Evolutionary conservation across 2,888 invertebrate genomes (phyloP).

Genomic region (Acrocera orbiculus): DNA sequence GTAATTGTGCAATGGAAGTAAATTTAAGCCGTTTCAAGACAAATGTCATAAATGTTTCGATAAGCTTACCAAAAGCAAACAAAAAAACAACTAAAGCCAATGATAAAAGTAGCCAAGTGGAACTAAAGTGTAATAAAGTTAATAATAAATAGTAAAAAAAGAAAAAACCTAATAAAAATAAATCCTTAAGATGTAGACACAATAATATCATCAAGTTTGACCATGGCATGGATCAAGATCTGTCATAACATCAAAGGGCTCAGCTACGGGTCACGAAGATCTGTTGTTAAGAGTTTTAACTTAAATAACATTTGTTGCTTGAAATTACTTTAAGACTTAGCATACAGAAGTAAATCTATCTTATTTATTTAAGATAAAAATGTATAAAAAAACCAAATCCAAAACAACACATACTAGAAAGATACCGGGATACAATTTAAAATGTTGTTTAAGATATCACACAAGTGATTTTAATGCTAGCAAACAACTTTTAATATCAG

Average conservation of each 20-base stretch:
- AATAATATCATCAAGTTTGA: conserved; percentile 2
- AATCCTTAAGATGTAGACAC: background rate
- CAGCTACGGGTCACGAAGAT: conserved; percentile 7
- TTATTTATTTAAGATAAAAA: conserved; percentile 5
- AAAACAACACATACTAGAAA: conserved; percentile 1
- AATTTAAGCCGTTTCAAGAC: conserved; percentile 2
- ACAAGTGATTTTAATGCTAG: no score
- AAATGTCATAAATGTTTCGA: conserved; percentile 5
- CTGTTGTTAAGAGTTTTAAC: conserved; percentile 3
- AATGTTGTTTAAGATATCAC: background rate
- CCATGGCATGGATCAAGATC: conserved; percentile 6
- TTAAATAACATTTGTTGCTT: conserved; percentile 6
- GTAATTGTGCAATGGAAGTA: no score
- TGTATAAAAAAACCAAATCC: conserved; percentile 4
- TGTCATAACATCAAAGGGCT: conserved; percentile 8
- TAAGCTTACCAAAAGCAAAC: no score
- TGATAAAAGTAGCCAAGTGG: conserved; percentile 5
- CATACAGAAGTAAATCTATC: background rate
- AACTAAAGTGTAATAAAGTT: conserved; percentile 5
- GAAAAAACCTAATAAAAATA: background rate
- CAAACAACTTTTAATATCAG: no score
- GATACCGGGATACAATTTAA: background rate
- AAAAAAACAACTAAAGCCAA: conserved; percentile 2
- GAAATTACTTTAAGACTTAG: conserved; percentile 2
- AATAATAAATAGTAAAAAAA: background rate